phyloP scores from a whole-genome alignment of 2,797 vertebrate genomes.

The Heterohyrax brucei region DNA sequence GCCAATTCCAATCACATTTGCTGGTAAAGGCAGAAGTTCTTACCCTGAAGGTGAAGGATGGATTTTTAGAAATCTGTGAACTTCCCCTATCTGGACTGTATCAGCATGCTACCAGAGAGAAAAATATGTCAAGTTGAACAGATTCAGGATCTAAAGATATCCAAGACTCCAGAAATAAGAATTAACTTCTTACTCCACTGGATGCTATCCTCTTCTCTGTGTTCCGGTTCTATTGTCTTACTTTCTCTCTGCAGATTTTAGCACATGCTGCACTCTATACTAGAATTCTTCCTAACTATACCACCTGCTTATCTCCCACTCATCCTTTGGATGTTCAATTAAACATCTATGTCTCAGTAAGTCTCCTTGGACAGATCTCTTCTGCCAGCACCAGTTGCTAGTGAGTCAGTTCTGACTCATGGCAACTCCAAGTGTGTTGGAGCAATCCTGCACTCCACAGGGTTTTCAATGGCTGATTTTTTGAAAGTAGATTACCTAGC shows the following conservation, averaged over 20 bases:
- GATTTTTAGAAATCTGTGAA: not conserved
- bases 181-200: not conserved
- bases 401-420: not conserved
- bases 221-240: not conserved
- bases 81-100: not conserved
- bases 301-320: not conserved
- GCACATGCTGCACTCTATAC: not conserved
- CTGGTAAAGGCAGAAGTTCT: not conserved
- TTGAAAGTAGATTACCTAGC: not conserved
- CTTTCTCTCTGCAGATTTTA: not conserved
- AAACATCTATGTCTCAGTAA: not conserved
- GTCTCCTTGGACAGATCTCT: not conserved
- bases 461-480: not conserved
- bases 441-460: not conserved
- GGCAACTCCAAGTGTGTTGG: not conserved
- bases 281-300: not conserved
- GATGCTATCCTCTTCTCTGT: not conserved
- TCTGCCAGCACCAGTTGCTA: not conserved
- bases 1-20: not conserved
- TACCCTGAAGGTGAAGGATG: not conserved
- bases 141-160: not conserved
- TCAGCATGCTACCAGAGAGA: slow-evolving; percentile 5
- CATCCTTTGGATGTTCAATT: not conserved
- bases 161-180: not conserved
- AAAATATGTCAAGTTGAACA: not conserved